Conservation (phyloP, 92 coral and sea anemone genomes). For the Hydrozoanthus gracilis region DNA sequence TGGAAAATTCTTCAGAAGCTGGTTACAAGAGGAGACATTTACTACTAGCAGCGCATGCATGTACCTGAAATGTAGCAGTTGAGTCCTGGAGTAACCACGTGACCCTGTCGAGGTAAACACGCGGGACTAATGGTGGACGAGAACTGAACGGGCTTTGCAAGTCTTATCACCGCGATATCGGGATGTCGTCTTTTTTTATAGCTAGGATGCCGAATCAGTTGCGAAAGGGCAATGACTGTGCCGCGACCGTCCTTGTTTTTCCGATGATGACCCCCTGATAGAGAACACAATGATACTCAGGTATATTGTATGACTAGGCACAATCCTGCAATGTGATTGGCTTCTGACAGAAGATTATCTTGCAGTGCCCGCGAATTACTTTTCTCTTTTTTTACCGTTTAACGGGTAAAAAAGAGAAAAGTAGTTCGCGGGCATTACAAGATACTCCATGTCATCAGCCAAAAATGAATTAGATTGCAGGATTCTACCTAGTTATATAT, state of each 20-base stretch:
- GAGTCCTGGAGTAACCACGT: conserved; percentile 28
- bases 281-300: too few species aligned
- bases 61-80: conserved; percentile 45
- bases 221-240: conserved; percentile 20
- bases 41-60: neutral
- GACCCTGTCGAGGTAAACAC: conserved; percentile 22
- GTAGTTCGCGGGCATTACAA: too few species aligned
- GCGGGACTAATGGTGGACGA: conserved; percentile 33
- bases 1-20: too few species aligned
- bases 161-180: conserved; percentile 21
- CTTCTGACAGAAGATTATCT: too few species aligned
- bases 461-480: too few species aligned
- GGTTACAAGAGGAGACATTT: neutral
- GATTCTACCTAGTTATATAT: too few species aligned
- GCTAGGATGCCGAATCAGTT: neutral
- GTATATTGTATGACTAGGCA: too few species aligned
- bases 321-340: too few species aligned
- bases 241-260: conserved; percentile 36
- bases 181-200: conserved; percentile 35
- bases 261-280: conserved; percentile 42
- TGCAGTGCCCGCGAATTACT: too few species aligned
- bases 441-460: too few species aligned
- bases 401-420: too few species aligned
- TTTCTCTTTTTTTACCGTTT: too few species aligned
- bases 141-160: conserved; percentile 30